Evolutionary conservation across 2,113 vertebrate genomes (phyloP), one percentile per base, ranked within the genome.

Genomic region (Callionymus lyra): DNA sequence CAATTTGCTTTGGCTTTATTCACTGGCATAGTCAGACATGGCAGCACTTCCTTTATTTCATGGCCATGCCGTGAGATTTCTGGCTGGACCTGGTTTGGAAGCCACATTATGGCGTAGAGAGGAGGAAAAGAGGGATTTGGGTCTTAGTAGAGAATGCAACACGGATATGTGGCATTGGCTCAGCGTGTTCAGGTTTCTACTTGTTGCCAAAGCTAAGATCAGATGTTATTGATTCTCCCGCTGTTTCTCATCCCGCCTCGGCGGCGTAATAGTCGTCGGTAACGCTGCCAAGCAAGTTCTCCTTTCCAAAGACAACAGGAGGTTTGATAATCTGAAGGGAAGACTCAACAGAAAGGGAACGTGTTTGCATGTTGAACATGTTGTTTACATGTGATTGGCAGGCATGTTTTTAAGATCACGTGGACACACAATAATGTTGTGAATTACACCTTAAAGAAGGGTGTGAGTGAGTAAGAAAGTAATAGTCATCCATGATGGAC

Each of bases 1-100:
- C 73, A 83, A 82, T 84, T 81, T 80, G 77, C 72, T 68, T 82
- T 80, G 80, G 83, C 82, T 71, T 70, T 75, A 66, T 67, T 70
- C 73, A 63, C 78, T 85, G 84, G 83, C 82, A 84, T 56, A 67
- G 64, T 55, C 65, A 68, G 63, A 55, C 75, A 74, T 65, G 65
- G 69, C 51, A 53, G 65, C 63, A 74, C 71, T 77, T 79, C 65
- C 66, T 78, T 79, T 77, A 76, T 78, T 71, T 76, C 65, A 68
- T 43, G 47, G 70, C 66, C 77, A 71, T 63, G 63, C 56, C 27
- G 51, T 65, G 66, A 72, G 80, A 82, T 71, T 79, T 65, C 80
- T 84, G 80, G 82, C 81, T 77, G 79, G 78, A 81, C 83, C 74
- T 65, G 32, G 50, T 52, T 77, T 71, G 74, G 79, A 82, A 74